These are phyloP conservation scores for Cryptus viduatorius DNA, from an alignment of 2,888 invertebrate species.

Conservation along the genomic window DNA sequence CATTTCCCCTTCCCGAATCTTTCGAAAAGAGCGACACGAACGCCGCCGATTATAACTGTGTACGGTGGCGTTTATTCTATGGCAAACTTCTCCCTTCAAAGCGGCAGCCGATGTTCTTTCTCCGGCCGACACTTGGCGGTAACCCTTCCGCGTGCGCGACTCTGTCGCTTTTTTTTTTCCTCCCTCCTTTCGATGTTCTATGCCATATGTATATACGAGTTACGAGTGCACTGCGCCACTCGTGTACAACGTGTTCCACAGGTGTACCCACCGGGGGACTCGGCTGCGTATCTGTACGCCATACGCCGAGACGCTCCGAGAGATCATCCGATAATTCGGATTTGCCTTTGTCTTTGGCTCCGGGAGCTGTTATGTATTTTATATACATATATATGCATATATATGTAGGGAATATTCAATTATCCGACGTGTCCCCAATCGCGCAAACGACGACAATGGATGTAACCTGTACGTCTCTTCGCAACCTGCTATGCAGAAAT, in stretches of 20 bases:
- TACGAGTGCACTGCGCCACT: too few relatives aligned
- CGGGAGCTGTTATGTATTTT: not conserved
- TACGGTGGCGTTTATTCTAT: conserved; percentile 1
- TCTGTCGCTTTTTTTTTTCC: conserved; percentile 1
- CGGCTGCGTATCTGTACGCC: not conserved
- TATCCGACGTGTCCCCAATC: conserved; percentile 39
- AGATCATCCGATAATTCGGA: conserved; percentile 31
- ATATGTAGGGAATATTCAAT: conserved; percentile 29
- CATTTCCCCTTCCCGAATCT: not conserved
- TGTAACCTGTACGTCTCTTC: not conserved
- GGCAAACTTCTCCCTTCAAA: conserved; percentile 13
- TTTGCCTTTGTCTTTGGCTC: conserved; percentile 17
- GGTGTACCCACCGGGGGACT: conserved; percentile 32
- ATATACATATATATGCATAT: not conserved
- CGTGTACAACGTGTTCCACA: conserved; percentile 39
- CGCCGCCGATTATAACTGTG: conserved; percentile 11
- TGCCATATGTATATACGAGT: too few relatives aligned
- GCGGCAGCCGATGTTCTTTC: conserved; percentile 55
- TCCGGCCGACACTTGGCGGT: conserved; percentile 39
- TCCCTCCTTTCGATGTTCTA: conserved; percentile 5
- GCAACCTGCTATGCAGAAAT: conserved; percentile 5
- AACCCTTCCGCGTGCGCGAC: conserved; percentile 34
- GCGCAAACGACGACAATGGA: conserved; percentile 7
- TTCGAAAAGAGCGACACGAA: not conserved
- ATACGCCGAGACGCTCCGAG: not conserved